Conservation (phyloP, 2,113 vertebrate genomes). For the Plecturocebus donacophilus region DNA sequence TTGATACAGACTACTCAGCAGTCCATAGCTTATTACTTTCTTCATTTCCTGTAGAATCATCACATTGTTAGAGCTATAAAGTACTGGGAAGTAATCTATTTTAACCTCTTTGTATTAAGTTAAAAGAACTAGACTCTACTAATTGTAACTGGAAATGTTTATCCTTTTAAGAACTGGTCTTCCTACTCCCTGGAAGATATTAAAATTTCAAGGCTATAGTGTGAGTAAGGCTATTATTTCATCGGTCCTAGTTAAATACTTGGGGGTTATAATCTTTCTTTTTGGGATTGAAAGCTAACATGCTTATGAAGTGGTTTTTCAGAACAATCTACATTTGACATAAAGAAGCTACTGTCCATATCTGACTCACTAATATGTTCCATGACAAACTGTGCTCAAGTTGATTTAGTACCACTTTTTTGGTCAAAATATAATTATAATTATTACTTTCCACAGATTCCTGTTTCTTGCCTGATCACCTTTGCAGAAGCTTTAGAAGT, state of each 20-base stretch:
- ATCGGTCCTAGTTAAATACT: not conserved
- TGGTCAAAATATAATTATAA: conserved; percentile 53
- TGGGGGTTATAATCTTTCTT: not conserved
- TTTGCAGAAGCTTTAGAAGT: conserved; percentile 97
- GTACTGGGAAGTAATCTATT: not conserved
- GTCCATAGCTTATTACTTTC: not conserved
- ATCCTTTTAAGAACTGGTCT: not conserved
- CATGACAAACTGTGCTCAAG: not conserved
- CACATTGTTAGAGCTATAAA: not conserved
- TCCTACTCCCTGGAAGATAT: not conserved
- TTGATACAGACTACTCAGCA: not conserved
- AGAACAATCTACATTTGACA: not conserved
- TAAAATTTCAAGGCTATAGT: not conserved
- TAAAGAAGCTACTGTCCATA: not conserved
- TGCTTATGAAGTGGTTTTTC: not conserved
- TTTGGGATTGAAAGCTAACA: not conserved
- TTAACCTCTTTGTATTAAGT: not conserved
- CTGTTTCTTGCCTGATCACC: conserved; percentile 93
- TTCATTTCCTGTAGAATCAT: not conserved
- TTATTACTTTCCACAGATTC: conserved; percentile 90
- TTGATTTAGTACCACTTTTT: not conserved
- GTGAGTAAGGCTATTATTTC: not conserved
- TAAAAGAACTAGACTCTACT: not conserved
- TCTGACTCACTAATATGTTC: not conserved
- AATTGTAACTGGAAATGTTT: not conserved